These are phyloP conservation scores for Mobula hypostoma DNA, from an alignment of 2,113 vertebrate species.

Conservation along the genomic window DNA sequence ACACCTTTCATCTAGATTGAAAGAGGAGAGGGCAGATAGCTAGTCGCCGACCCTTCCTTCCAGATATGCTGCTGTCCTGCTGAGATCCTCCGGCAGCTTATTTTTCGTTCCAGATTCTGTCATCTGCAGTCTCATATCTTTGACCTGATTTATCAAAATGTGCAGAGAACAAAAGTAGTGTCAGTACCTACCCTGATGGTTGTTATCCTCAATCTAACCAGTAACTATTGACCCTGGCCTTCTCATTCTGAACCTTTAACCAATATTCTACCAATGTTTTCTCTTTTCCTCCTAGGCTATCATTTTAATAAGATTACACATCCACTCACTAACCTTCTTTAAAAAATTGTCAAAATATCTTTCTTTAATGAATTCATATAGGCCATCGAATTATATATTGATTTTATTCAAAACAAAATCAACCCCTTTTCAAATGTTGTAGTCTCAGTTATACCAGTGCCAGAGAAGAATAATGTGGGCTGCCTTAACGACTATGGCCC, in stretches of 20 bases:
- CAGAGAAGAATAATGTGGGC: too few relatives aligned
- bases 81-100: too few relatives aligned
- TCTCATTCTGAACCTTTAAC: neutral
- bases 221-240: neutral
- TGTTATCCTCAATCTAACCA: neutral
- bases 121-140: too few relatives aligned
- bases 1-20: too few relatives aligned
- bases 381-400: neutral
- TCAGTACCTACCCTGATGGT: neutral
- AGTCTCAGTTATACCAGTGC: too few relatives aligned
- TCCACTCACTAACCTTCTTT: neutral
- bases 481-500: too few relatives aligned
- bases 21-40: too few relatives aligned
- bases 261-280: neutral
- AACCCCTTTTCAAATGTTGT: neutral
- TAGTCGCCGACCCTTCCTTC: too few relatives aligned
- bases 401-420: neutral
- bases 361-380: neutral
- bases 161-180: neutral
- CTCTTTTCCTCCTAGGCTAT: too few relatives aligned
- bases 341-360: neutral
- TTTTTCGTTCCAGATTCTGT: too few relatives aligned
- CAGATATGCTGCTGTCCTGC: too few relatives aligned
- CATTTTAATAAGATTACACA: neutral
- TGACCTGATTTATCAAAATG: neutral